Percentiles rank a stretch among this genome's conserved stretches.
Evolutionary conservation across 2,888 invertebrate genomes (phyloP).

Genomic region (Ochropacha duplaris): DNA sequence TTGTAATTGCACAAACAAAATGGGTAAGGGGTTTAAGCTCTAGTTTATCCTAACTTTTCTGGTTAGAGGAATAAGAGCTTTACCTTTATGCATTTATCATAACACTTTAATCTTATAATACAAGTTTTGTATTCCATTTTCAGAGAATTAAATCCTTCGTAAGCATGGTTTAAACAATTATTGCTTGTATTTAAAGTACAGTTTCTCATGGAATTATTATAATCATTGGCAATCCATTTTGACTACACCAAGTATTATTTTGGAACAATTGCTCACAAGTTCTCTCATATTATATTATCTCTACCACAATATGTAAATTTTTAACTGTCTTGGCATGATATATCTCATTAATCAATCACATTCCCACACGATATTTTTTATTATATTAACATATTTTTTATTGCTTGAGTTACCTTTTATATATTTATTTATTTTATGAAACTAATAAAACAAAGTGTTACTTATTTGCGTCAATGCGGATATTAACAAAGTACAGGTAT

Average conservation of each 20-base stretch:
- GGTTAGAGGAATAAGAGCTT: not conserved
- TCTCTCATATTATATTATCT: slow-evolving; percentile 33
- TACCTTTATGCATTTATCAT: not conserved
- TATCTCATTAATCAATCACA: slow-evolving; percentile 39
- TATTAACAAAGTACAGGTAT: not conserved
- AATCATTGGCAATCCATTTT: slow-evolving; percentile 54
- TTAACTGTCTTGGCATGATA: slow-evolving; percentile 68
- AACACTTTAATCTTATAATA: not conserved
- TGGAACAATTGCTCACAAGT: slow-evolving; percentile 37
- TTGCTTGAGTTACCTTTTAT: slow-evolving; percentile 27
- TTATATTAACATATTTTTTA: slow-evolving; percentile 32
- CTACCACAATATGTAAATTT: slow-evolving; percentile 58
- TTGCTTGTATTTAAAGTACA: slow-evolving; percentile 46
- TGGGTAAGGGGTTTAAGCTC: not conserved
- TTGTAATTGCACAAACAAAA: slow-evolving; percentile 9
- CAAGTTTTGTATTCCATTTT: not conserved
- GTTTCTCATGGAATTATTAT: slow-evolving; percentile 32
- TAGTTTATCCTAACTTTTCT: not conserved
- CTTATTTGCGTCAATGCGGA: not conserved
- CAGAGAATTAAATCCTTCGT: slow-evolving; percentile 15
- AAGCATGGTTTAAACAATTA: slow-evolving; percentile 47
- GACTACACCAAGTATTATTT: slow-evolving; percentile 48
- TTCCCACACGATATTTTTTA: slow-evolving; percentile 29
- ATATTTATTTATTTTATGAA: slow-evolving; percentile 35
- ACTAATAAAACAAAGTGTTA: not conserved